These are phyloP conservation scores for Harpagifer antarcticus DNA, from an alignment of 2,797 vertebrate species.

Conservation along the genomic window DNA sequence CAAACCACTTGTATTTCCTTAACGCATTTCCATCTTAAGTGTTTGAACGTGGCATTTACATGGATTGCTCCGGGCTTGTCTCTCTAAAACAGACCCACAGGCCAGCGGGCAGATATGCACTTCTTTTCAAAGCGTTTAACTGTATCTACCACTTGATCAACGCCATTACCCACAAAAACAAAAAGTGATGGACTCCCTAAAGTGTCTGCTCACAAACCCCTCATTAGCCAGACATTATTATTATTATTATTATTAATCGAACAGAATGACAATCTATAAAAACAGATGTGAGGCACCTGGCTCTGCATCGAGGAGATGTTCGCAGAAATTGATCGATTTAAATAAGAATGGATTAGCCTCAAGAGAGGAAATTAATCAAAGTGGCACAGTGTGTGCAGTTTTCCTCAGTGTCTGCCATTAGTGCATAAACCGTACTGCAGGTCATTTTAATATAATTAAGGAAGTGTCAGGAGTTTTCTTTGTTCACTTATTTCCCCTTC, in stretches of 20 bases:
- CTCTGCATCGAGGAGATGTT: constrained; percentile 10
- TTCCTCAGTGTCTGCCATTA: constrained; percentile 24
- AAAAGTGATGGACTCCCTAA: constrained; percentile 16
- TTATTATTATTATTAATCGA: constrained; percentile 34
- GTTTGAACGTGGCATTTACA: constrained; percentile 32
- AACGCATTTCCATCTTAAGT: not conserved
- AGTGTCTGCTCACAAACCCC: not conserved
- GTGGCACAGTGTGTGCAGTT: constrained; percentile 16
- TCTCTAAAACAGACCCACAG: not conserved
- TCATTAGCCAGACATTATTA: constrained; percentile 32
- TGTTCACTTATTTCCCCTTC: not conserved
- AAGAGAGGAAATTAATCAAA: constrained; percentile 50
- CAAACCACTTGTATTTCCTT: constrained; percentile 4
- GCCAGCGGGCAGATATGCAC: constrained; percentile 7
- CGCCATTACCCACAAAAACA: constrained; percentile 24
- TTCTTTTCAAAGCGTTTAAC: constrained; percentile 26
- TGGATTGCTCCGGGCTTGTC: constrained; percentile 17
- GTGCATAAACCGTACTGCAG: constrained; percentile 14
- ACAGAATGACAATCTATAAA: constrained; percentile 25
- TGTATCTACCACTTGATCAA: constrained; percentile 34
- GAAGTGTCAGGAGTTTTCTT: not conserved
- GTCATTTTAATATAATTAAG: constrained; percentile 16
- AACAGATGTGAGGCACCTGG: constrained; percentile 51
- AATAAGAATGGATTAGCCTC: constrained; percentile 56
- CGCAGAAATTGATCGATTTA: constrained; percentile 44